Conservation (phyloP, 2,113 vertebrate genomes). For the Neoarius graeffei region DNA sequence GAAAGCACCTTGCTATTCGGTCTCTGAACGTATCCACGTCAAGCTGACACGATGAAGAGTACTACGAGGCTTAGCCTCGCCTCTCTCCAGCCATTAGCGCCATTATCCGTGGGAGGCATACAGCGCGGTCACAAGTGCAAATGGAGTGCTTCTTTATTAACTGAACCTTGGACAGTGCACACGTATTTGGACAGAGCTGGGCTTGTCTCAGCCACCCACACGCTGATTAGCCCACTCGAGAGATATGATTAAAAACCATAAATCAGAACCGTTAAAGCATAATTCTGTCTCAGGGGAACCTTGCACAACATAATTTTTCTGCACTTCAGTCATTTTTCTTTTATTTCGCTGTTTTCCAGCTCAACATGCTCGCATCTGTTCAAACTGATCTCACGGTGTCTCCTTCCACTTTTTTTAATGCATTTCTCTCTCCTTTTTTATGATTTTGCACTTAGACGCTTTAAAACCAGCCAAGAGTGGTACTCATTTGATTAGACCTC, state of each 20-base stretch:
- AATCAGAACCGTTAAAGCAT: background rate
- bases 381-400: background rate
- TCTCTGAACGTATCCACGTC: background rate
- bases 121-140: conserved; percentile 8
- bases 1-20: background rate
- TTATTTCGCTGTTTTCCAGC: background rate
- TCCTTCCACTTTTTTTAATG: background rate
- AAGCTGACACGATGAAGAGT: background rate
- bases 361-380: background rate
- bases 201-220: background rate
- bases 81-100: conserved; percentile 16
- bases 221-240: background rate
- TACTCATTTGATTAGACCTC: background rate
- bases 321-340: background rate
- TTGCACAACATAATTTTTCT: background rate
- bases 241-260: conserved; percentile 1
- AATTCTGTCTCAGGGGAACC: background rate
- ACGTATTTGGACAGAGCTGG: background rate
- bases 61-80: background rate
- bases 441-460: background rate
- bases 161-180: conserved; percentile 9
- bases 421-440: background rate
- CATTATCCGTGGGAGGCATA: conserved; percentile 9
- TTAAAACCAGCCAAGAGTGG: background rate
- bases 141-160: conserved; percentile 21